phyloP scores from a whole-genome alignment of 2,113 vertebrate species.

The Odocoileus virginianus region DNA sequence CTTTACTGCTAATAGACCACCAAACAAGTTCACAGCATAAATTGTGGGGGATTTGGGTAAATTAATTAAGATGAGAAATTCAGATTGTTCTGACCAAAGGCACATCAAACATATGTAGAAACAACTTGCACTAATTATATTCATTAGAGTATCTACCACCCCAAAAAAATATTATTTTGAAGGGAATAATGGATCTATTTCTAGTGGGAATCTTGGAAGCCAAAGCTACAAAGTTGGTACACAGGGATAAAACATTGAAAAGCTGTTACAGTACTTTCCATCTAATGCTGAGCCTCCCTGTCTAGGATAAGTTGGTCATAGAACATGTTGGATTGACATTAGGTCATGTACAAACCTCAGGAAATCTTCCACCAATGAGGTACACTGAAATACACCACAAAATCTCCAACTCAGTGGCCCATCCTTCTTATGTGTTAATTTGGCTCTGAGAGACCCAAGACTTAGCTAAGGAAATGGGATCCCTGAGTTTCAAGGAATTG shows the following conservation, averaged over 20 bases:
- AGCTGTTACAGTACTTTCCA: neutral
- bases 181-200: neutral
- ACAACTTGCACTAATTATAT: neutral
- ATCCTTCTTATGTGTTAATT: neutral
- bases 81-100: neutral
- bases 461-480: neutral
- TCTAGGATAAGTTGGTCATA: neutral
- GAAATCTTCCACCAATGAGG: neutral
- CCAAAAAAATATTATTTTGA: neutral
- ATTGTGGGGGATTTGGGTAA: neutral
- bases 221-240: neutral
- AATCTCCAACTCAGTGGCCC: neutral
- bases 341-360: neutral
- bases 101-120: neutral
- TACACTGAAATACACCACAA: neutral
- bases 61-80: neutral
- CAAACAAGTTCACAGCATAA: neutral
- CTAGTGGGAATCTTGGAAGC: neutral
- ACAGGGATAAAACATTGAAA: neutral
- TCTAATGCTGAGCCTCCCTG: neutral
- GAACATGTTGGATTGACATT: neutral
- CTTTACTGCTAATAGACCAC: neutral
- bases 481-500: neutral
- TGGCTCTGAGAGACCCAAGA: neutral
- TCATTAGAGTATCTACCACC: neutral